Evolutionary conservation across 2,113 vertebrate species (phyloP).

Genomic region (Chaetorhynchus papuensis): DNA sequence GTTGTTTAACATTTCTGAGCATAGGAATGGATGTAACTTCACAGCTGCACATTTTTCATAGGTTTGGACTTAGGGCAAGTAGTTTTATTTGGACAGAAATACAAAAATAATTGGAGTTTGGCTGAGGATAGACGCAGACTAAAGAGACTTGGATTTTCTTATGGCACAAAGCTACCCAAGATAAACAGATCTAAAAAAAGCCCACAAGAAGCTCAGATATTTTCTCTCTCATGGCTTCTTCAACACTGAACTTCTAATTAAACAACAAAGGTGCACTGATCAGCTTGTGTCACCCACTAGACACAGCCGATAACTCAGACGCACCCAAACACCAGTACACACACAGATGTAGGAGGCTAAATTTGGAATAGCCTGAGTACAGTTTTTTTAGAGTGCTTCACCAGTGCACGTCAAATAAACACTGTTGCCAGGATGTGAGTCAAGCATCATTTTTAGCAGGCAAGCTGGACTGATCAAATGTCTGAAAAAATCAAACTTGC

Average conservation of each 20-base stretch:
- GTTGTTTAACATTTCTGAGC: background rate
- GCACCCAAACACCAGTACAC: constrained; percentile 20
- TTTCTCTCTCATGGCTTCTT: background rate
- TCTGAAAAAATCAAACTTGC: background rate
- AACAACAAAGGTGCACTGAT: background rate
- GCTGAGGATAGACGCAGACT: background rate
- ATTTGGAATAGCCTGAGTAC: background rate
- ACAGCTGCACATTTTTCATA: constrained; percentile 30
- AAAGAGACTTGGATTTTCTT: background rate
- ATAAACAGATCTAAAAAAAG: constrained; percentile 29
- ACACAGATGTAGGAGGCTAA: background rate
- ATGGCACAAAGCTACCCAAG: background rate
- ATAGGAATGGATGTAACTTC: background rate
- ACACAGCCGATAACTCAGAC: background rate
- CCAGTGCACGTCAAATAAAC: background rate
- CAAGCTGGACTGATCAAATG: background rate
- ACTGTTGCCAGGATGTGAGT: constrained; percentile 44
- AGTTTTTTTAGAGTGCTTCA: constrained; percentile 3
- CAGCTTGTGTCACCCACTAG: background rate
- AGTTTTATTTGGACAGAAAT: constrained; percentile 39
- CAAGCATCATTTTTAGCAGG: constrained; percentile 35
- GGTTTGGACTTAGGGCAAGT: background rate
- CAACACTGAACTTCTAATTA: background rate
- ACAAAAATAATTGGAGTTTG: constrained; percentile 25
- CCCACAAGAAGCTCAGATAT: background rate